Conservation (phyloP, 1,140 invertebrate species). For the Pseudomyrmex dendroicus region DNA sequence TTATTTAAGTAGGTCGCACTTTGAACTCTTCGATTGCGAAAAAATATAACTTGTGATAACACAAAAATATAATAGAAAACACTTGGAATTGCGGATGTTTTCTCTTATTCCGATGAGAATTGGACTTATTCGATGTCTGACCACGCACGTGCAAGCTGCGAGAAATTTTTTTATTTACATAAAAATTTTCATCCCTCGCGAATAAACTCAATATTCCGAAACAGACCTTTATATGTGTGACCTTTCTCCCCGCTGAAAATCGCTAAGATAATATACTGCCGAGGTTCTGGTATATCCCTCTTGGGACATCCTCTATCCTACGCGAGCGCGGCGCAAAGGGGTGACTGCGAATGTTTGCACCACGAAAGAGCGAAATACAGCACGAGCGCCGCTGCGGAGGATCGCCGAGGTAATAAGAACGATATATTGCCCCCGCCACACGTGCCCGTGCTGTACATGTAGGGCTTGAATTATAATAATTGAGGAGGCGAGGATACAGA, state of each 20-base stretch:
- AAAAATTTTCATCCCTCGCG: slow-evolving; percentile 18
- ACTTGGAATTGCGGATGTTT: too few species aligned
- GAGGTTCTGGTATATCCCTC: slow-evolving; percentile 45
- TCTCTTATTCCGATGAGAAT: too few species aligned
- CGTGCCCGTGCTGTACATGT: slow-evolving; percentile 12
- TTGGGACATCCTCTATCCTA: slow-evolving; percentile 51
- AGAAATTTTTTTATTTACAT: neutral
- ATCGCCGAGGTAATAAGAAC: slow-evolving; percentile 54
- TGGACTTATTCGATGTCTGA: neutral
- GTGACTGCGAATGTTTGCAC: slow-evolving; percentile 43
- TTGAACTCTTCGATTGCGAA: neutral
- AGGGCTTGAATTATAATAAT: slow-evolving; percentile 56
- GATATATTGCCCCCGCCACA: slow-evolving; percentile 37
- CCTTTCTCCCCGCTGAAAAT: slow-evolving; percentile 47
- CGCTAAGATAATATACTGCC: slow-evolving; percentile 43
- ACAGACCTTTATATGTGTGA: slow-evolving; percentile 34
- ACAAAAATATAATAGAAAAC: too few species aligned
- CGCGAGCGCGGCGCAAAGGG: slow-evolving; percentile 13
- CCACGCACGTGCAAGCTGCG: too few species aligned
- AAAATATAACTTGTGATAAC: neutral
- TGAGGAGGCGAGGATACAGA: slow-evolving; percentile 19
- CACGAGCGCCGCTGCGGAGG: neutral
- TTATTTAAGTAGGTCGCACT: neutral
- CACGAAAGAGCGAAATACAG: slow-evolving; percentile 41
- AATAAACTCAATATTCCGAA: slow-evolving; percentile 35